phyloP scores from a whole-genome alignment of 64 coral and sea anemone species.

The Cladopsammia gracilis region DNA sequence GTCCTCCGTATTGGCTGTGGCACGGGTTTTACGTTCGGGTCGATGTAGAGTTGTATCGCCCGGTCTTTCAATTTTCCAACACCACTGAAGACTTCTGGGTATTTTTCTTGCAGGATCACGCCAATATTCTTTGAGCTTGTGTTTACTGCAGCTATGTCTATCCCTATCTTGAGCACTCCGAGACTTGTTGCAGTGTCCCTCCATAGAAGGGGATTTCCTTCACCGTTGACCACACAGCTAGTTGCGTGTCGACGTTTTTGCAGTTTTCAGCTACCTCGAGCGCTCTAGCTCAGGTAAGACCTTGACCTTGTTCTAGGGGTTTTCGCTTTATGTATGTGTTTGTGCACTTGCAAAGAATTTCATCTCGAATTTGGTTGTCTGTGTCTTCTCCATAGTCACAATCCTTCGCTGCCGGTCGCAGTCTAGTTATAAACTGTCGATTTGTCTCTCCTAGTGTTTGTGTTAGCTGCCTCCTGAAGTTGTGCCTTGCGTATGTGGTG shows the following conservation, averaged over 20 bases:
- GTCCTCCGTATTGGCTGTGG: background rate
- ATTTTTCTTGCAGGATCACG: too few relatives aligned
- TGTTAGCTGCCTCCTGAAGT: background rate
- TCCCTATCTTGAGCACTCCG: too few relatives aligned
- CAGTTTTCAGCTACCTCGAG: slow-evolving; percentile 45
- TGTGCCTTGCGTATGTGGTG: too few relatives aligned
- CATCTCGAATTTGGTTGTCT: slow-evolving; percentile 51
- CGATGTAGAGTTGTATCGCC: too few relatives aligned
- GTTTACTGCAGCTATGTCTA: too few relatives aligned
- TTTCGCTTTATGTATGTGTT: slow-evolving; percentile 34
- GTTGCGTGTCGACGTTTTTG: slow-evolving; percentile 51
- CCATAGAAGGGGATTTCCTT: too few relatives aligned
- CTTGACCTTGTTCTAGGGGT: slow-evolving; percentile 41
- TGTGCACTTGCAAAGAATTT: slow-evolving; percentile 48
- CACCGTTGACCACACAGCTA: background rate
- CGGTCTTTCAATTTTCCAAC: too few relatives aligned
- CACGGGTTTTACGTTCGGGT: background rate
- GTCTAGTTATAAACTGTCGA: slow-evolving; percentile 44
- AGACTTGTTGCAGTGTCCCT: too few relatives aligned
- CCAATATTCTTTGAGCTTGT: too few relatives aligned
- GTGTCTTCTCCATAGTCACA: slow-evolving; percentile 48
- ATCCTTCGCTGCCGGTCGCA: slow-evolving; percentile 27
- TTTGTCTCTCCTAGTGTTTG: slow-evolving; percentile 30
- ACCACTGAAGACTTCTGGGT: too few relatives aligned
- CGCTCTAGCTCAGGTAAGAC: background rate